Conservation (phyloP, 1,140 invertebrate species). For the Papilio glaucus region DNA sequence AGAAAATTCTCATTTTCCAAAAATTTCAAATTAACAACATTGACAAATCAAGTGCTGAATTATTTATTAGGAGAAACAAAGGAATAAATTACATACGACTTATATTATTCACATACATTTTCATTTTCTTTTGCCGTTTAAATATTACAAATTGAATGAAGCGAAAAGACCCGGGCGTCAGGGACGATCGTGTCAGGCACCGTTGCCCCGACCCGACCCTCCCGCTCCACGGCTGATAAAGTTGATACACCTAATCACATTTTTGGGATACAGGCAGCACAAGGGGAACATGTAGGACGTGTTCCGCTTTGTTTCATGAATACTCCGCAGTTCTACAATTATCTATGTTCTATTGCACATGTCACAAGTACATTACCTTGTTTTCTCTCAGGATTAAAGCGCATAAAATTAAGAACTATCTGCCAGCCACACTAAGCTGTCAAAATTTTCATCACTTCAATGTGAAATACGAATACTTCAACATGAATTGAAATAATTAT, state of each 20-base stretch:
- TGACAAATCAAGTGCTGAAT: neutral
- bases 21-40: neutral
- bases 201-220: conserved; percentile 25
- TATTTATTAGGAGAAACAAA: neutral
- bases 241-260: conserved; percentile 32
- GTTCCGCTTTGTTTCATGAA: neutral
- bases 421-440: conserved; percentile 76
- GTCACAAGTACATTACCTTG: conserved; percentile 17
- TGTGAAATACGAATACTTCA: conserved; percentile 18
- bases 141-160: neutral
- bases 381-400: conserved; percentile 34
- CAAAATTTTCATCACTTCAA: conserved; percentile 64
- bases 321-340: neutral
- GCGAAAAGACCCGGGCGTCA: neutral
- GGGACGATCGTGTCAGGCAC: conserved; percentile 32
- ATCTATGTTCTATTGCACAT: conserved; percentile 30
- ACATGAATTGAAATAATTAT: neutral
- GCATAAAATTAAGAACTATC: conserved; percentile 60
- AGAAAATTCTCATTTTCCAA: neutral
- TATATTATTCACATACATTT: conserved; percentile 2
- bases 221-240: conserved; percentile 31
- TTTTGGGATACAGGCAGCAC: conserved; percentile 21
- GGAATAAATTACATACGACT: neutral
- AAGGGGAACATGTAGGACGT: conserved; percentile 29
- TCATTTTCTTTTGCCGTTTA: neutral